Evolutionary conservation across 2,888 invertebrate genomes (phyloP).

Genomic region (Aspidiotus rigidus): DNA sequence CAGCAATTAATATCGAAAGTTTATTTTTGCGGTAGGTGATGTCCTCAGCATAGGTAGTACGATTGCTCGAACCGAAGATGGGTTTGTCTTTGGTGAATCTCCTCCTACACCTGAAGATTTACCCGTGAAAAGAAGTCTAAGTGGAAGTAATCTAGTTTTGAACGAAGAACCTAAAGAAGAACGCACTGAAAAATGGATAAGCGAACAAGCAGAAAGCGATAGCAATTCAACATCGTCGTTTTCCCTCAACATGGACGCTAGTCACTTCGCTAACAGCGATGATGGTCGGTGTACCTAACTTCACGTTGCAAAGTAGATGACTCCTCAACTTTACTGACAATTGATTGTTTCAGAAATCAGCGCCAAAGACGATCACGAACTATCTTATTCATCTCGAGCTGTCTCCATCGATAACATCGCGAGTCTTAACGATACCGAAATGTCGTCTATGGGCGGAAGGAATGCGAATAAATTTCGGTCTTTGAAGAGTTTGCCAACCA

Average conservation of each 20-base stretch:
- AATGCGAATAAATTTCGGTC: neutral
- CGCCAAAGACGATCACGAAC: constrained; percentile 6
- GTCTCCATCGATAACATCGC: constrained; percentile 27
- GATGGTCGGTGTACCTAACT: constrained; percentile 10
- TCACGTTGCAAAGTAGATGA: neutral
- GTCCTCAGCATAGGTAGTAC: constrained; percentile 23
- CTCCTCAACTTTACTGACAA: neutral
- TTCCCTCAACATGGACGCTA: constrained; percentile 25
- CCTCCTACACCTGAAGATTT: neutral
- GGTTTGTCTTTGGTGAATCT: constrained; percentile 3
- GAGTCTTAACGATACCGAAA: neutral
- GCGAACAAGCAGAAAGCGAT: constrained; percentile 17
- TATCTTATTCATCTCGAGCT: constrained; percentile 12
- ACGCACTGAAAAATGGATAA: constrained; percentile 20
- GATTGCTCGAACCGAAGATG: constrained; percentile 23
- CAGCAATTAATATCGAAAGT: neutral
- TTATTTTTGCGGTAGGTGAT: constrained; percentile 7
- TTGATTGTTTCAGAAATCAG: neutral
- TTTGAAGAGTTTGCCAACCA: constrained; percentile 10
- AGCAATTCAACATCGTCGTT: constrained; percentile 19
- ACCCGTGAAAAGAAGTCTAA: neutral
- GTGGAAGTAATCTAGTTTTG: constrained; percentile 12
- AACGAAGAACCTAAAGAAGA: constrained; percentile 16
- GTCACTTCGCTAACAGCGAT: constrained; percentile 32
- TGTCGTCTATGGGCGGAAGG: neutral